Evolutionary conservation across 2,888 invertebrate species (phyloP), one percentile per base, ranked within the genome.

Genomic region (Cheilosia scutellata): DNA sequence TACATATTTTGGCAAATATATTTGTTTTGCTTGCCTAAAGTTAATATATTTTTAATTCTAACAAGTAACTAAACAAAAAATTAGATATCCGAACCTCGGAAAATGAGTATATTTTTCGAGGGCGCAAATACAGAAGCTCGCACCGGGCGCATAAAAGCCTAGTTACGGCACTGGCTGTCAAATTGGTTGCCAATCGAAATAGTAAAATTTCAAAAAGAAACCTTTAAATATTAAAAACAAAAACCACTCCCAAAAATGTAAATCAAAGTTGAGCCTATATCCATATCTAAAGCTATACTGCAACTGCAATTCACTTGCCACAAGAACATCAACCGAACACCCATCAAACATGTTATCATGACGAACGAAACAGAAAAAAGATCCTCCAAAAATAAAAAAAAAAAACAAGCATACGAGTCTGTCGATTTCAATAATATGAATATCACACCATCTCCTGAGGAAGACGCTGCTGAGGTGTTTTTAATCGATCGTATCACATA

Each of bases 401-500:
- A 47, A 47, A 11, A 29, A n/a, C 27, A 29, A 47, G 37, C 37
- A 57, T 47, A 55, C 4, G 9, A 9, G 2, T 11, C 42, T 60
- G 72, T 51, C 63, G 68, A 68, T 27, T 51, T 51, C 16, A 44
- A 42, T 80, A 44, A 71, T 72, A 86, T 82, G 76, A 82, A 86
- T 86, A 80, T 86, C 82, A 86, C 80, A 86, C 86, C 75, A 86
- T 40, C 71, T 62, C 62, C 70, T 25, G 20, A 66, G 49, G 76
- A 77, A 63, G 86, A 76, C 72, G 71, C 68, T 47, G 71, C 68
- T 47, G 87, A 88, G 88, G 88, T 88, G 88, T 88, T 88, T 87
- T 88, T 87, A 88, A 88, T 88, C 88, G 88, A 88, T 87, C 88
- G 86, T 88, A 88, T 88, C 88, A 88, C 86, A 87, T 87, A 87